Percentiles rank a stretch among this genome's conserved stretches.
Evolutionary conservation across 2,113 vertebrate genomes (phyloP).

Genomic region (Vidua macroura): DNA sequence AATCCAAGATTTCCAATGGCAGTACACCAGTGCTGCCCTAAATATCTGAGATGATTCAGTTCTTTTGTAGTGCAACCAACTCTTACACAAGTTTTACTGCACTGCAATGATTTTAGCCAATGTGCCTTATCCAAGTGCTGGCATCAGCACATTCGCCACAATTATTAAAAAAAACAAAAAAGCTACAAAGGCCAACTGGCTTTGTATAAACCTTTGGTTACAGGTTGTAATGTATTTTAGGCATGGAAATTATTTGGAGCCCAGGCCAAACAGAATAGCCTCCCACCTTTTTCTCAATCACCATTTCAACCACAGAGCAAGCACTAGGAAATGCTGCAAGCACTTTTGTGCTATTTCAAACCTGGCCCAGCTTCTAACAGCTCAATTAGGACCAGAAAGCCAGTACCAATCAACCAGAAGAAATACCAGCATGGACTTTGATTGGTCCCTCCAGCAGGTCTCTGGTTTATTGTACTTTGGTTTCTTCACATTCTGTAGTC

Average conservation of each 20-base stretch:
- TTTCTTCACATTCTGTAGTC: neutral
- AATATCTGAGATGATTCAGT: neutral
- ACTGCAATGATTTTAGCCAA: neutral
- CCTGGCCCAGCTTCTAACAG: neutral
- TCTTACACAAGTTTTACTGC: neutral
- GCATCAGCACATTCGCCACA: neutral
- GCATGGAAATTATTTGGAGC: neutral
- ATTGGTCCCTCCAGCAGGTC: neutral
- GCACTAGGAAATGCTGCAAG: neutral
- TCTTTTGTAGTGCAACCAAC: neutral
- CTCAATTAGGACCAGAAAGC: neutral
- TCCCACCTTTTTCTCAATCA: neutral
- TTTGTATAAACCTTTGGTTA: neutral
- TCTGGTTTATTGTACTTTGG: neutral
- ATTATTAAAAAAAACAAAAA: neutral
- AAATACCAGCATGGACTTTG: neutral
- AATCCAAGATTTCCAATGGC: neutral
- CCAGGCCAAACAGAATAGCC: neutral
- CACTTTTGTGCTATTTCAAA: neutral
- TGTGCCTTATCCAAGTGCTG: neutral
- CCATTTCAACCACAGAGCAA: constrained; percentile 13
- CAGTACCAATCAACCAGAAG: constrained; percentile 4
- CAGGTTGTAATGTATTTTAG: neutral
- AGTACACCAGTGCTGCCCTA: neutral
- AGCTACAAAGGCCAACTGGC: neutral